Base-by-base conservation (phyloP, 2,113 vertebrate species). In the Gallinago paraguaiae region DNA sequence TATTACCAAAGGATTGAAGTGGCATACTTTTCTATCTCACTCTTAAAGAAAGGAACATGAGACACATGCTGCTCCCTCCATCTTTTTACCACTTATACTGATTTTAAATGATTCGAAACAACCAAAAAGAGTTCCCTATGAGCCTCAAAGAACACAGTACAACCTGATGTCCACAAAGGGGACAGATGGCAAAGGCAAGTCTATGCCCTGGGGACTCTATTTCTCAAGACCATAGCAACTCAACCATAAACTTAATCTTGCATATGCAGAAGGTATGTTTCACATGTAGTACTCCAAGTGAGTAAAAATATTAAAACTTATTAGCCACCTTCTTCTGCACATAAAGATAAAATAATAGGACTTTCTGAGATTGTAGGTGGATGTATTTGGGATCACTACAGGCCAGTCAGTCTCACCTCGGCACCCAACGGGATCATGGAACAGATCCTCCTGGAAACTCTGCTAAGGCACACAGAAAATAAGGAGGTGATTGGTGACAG, bases 221-320 rank as follows among this genome's bases (percentile, higher is more conserved):
- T 80, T 61, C 33, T 80, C 41, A 39, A 6, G 5, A 8, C 50
- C 46, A 11, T 3, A 54, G 50, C 24, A 84, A 31, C 3, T 86
- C 39, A 68, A 17, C 8, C 35, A 20, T 23, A 81, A 25, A 3
- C 53, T 61, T 79, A 50, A 63, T n/a, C 22, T 23, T 46, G 15
- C 13, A 37, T 17, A 28, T 14, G 28, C 10, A 93, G 69, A 75
- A 78, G 6, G 10, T 8, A 46, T 0, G 31, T 57, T 89, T 78
- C 37, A 50, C 12, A 45, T 0, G 0, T 41, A 48, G 11, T 14
- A 20, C 28, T 50, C 28, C 74, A 68, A 18, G 1, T 17, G 35
- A 90, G 31, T 15, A 61, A 30, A 86, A 95, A 59, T 24, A 25
- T 10, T 43, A 45, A 59, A 64, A 60, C 23, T 60, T 56, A 54